These are phyloP conservation scores for Vireo altiloquus DNA, from an alignment of 2,113 vertebrate genomes.

Conservation along the genomic window DNA sequence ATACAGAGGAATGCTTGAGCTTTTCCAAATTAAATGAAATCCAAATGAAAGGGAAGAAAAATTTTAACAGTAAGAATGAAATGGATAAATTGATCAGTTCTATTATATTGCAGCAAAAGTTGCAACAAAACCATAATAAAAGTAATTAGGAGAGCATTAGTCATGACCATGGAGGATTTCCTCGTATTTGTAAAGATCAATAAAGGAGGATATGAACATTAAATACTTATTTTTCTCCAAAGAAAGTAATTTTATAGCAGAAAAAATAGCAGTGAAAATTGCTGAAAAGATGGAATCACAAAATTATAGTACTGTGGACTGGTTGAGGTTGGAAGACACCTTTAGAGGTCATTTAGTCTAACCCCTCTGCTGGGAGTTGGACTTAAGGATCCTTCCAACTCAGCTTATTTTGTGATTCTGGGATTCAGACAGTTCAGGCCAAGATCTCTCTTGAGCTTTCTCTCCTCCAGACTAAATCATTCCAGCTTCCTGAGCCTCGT, in stretches of 20 bases:
- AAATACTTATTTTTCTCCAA: neutral
- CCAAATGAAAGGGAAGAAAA: too few relatives aligned
- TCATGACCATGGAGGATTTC: neutral
- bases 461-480: neutral
- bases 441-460: neutral
- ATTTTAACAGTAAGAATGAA: neutral
- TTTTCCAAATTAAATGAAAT: neutral
- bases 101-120: neutral
- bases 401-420: neutral
- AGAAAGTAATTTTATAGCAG: neutral
- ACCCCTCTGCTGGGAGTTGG: accelerated
- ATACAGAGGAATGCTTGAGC: neutral
- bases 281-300: neutral
- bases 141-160: neutral
- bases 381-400: neutral
- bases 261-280: neutral
- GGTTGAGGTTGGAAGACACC: neutral
- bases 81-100: neutral
- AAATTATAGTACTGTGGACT: neutral
- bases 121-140: neutral
- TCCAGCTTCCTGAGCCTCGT: neutral
- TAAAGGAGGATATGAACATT: neutral
- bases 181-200: neutral
- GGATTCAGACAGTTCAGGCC: neutral
- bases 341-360: neutral